These are phyloP conservation scores for Mugil cephalus DNA, from an alignment of 2,113 vertebrate species.

Conservation along the genomic window DNA sequence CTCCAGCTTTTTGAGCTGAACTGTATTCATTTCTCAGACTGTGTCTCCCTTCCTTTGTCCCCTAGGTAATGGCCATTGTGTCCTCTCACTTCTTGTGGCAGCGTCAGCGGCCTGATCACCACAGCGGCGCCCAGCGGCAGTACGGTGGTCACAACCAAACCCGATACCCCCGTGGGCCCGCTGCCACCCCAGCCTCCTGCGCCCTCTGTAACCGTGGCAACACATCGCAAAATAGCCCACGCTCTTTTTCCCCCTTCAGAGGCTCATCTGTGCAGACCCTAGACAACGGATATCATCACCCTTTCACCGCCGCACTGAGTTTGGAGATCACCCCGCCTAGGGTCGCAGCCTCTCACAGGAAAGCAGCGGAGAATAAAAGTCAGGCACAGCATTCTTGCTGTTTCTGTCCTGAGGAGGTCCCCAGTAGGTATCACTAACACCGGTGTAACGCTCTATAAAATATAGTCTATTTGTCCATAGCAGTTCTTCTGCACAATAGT, in stretches of 20 bases:
- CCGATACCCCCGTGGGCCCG: slow-evolving; percentile 86
- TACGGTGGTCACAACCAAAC: slow-evolving; percentile 67
- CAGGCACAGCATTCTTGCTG: slow-evolving; percentile 8
- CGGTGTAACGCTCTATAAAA: neutral
- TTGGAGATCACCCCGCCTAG: slow-evolving; percentile 64
- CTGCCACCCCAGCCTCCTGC: slow-evolving; percentile 86
- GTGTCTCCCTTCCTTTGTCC: slow-evolving; percentile 5
- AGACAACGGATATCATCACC: neutral
- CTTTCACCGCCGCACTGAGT: slow-evolving; percentile 5
- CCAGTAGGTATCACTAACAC: slow-evolving; percentile 54
- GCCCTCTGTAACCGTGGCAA: slow-evolving; percentile 82
- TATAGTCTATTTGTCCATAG: slow-evolving; percentile 1
- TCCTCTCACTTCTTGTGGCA: slow-evolving; percentile 93
- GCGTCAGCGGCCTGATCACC: slow-evolving; percentile 88
- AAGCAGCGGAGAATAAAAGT: neutral
- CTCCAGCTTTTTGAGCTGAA: neutral
- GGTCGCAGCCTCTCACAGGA: neutral
- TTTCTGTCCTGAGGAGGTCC: slow-evolving; percentile 34
- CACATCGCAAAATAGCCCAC: neutral
- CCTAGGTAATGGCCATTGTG: slow-evolving; percentile 95
- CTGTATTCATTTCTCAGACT: neutral
- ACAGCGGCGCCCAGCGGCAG: slow-evolving; percentile 90
- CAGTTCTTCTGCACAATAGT: no score
- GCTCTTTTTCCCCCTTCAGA: slow-evolving; percentile 24
- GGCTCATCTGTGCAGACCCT: neutral